A percentile compares a stretch with the other conserved stretches of the same genome.
Conservation (phyloP, 2,113 vertebrate species). For the Laticauda colubrina region DNA sequence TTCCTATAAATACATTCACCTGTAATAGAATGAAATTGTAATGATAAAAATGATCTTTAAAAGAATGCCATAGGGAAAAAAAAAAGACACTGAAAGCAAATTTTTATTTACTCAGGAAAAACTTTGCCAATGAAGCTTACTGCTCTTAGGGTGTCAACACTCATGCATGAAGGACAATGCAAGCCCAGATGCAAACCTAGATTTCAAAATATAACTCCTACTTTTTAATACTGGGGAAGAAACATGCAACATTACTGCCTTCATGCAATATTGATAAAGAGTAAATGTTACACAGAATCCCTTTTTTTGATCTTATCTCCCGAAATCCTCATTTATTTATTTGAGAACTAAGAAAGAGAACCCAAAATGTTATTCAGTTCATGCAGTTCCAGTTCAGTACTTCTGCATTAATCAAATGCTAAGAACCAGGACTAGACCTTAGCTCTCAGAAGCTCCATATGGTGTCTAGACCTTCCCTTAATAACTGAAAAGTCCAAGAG, state of each 20-base stretch:
- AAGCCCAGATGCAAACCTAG: slow-evolving; percentile 19
- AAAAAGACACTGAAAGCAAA: neutral
- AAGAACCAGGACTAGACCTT: neutral
- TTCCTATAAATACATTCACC: neutral
- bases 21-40: neutral
- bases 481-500: neutral
- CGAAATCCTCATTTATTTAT: neutral
- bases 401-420: neutral
- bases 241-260: slow-evolving; percentile 39
- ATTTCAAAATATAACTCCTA: slow-evolving; percentile 35
- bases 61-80: neutral
- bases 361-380: neutral
- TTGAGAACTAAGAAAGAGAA: slow-evolving; percentile 3
- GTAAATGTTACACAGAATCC: slow-evolving; percentile 22
- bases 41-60: neutral
- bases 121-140: neutral
- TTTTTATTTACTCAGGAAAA: neutral
- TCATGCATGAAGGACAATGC: neutral
- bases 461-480: neutral
- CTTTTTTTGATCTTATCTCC: neutral
- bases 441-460: neutral
- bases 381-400: neutral
- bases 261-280: slow-evolving; percentile 31
- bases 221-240: slow-evolving; percentile 44
- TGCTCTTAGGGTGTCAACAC: slow-evolving; percentile 22